Evolutionary conservation across 2,888 invertebrate species (phyloP).

Genomic region (Rhimphoctona megacephalus): DNA sequence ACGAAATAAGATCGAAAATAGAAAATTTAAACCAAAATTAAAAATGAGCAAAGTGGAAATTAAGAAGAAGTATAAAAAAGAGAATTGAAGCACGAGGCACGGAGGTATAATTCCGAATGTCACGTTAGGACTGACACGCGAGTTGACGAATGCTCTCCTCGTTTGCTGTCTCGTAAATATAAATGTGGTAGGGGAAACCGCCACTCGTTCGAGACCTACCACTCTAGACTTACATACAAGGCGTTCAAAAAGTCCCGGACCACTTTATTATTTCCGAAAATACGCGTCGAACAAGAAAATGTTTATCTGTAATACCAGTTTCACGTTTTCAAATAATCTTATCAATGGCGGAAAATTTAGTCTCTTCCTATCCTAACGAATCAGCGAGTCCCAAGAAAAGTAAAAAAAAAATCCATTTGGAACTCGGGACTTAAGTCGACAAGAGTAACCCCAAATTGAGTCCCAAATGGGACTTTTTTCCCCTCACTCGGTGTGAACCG

Average conservation of each 20-base stretch:
- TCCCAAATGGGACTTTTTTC: no score
- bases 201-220: slow-evolving; percentile 9
- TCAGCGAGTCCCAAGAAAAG: no score
- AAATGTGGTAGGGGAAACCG: slow-evolving; percentile 45
- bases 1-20: neutral
- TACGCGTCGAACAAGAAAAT: neutral
- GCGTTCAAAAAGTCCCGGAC: neutral
- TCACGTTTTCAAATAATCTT: neutral
- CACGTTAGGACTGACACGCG: slow-evolving; percentile 43
- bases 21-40: neutral
- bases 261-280: neutral
- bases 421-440: no score
- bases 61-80: neutral
- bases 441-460: no score
- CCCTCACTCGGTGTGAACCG: no score
- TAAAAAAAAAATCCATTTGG: no score
- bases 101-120: slow-evolving; percentile 38
- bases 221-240: neutral
- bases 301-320: neutral
- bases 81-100: neutral
- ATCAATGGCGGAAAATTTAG: neutral
- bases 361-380: no score
- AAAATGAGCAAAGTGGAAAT: neutral
- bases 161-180: slow-evolving; percentile 25
- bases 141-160: slow-evolving; percentile 48